Evolutionary conservation across 2,888 invertebrate species (phyloP), one percentile per base, ranked within the genome.

Genomic region (Helleia helle): DNA sequence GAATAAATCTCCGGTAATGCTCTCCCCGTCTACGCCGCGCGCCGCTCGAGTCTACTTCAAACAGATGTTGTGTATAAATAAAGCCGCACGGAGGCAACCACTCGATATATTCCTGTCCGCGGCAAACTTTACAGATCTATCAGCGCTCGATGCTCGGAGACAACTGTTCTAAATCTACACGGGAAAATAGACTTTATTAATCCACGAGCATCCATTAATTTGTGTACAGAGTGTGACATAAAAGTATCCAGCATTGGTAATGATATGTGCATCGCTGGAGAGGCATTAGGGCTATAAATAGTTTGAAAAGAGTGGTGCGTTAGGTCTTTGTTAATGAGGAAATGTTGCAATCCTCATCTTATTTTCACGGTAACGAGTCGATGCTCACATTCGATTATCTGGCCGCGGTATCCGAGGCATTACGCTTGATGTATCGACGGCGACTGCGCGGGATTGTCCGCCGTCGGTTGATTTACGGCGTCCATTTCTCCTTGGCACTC

Each of bases 31-130:
- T n/a, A n/a, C n/a, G n/a, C 76, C 74, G 68, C 79, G 71, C 75
- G 72, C 67, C 44, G n/a, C n/a, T 79, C 75, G 79, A 79, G 77
- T 77, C 80, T 66, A 75, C 83, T 81, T 79, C 83, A 79, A 83
- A 84, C 83, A 84, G 83, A 83, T 81, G 83, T 79, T 81, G 75
- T 77, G 74, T 81, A 83, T 83, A 83, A 83, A 84, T 84, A 83
- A 84, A 81, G 80, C 75, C 68, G 77, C 79, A 81, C 83, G 71
- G 81, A 81, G 83, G 83, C 81, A 80, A 72, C 80, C 79, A 75
- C 77, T 77, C 83, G 81, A 84, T 83, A 83, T 84, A 83, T 84
- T 77, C 80, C 74, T 72, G 83, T 83, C 83, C 74, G 83, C 83
- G 79, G 83, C 79, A 76, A 77, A 83, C 81, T 83, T 79, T 77